These are phyloP conservation scores for Tragelaphus scriptus DNA, from an alignment of 2,113 vertebrate species.

Conservation along the genomic window DNA sequence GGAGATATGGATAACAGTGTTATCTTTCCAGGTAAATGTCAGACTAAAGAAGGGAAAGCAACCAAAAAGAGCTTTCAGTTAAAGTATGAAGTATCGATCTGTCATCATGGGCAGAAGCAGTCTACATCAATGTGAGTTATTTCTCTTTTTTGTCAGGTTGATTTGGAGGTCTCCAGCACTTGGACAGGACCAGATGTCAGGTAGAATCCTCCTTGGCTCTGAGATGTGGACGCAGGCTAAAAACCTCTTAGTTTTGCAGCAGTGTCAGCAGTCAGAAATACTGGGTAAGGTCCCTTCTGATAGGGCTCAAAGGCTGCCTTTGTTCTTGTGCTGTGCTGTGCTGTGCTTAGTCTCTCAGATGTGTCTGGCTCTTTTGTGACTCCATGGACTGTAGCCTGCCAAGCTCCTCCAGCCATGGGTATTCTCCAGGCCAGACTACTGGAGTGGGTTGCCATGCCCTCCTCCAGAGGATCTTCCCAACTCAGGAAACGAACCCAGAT, in stretches of 20 bases:
- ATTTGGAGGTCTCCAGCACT: background rate
- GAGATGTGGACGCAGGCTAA: background rate
- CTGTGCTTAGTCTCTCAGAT: background rate
- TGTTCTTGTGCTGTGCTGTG: background rate
- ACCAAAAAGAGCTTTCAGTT: background rate
- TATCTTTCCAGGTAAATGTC: background rate
- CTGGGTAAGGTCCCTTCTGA: background rate
- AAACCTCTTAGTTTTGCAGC: background rate
- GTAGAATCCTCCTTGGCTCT: background rate
- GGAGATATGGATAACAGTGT: background rate
- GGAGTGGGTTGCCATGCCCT: background rate
- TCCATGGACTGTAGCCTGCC: fast-evolving
- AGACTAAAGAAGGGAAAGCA: background rate
- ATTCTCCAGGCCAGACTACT: background rate
- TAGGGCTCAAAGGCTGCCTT: background rate
- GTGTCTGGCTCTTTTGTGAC: background rate
- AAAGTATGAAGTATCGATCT: background rate
- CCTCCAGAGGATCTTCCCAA: too few relatives aligned
- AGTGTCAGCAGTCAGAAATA: background rate
- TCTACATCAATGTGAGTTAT: background rate
- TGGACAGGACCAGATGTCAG: background rate
- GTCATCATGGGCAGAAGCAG: background rate
- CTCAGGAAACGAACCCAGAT: too few relatives aligned
- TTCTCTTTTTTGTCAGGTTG: background rate
- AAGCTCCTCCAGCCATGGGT: background rate